Base-by-base conservation (phyloP, 2,797 vertebrate species). In the Sebastes minor region DNA sequence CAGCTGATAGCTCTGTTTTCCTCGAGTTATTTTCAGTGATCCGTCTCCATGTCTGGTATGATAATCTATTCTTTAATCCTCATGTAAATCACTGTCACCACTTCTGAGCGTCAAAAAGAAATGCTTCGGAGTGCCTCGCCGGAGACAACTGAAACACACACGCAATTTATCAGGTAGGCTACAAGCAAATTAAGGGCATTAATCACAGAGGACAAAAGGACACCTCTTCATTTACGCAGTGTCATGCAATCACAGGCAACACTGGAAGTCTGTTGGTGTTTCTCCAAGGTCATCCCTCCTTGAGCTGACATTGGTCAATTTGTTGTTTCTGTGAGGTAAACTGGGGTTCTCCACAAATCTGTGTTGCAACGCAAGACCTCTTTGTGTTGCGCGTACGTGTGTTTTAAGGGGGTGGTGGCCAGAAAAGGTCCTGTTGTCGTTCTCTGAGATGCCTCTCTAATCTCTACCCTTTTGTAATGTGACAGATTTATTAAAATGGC, bases 401-500 rank as follows among this genome's bases (percentile, higher is more conserved):
- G 16, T 69, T 33, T 77, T 33, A 22, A 49, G 8, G 9, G 63
- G 8, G 13, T 22, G 49, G 49, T 25, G n/a, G 62, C 69, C 28
- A n/a, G 49, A 73, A 56, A 59, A 65, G 67, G 69, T 76, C 87
- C 70, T 78, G 74, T 81, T 82, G 78, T 87, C 60, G 27, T 76
- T 80, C 73, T 74, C n/a, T 16, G 55, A 89, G 82, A 82, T 80
- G 89, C 83, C 79, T 82, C 66, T 63, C 71, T 83, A 86, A 91
- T 90, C 87, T 82, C 84, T 62, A 60, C 71, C 80, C 74, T 81
- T 76, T 93, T 80, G 87, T 88, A 82, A 76, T 74, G 80, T 89
- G 92, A 90, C 90, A 92, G 88, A 93, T 94, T 93, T 92, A 94
- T 94, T 90, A 82, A 90, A 91, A 85, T 81, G 83, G 77, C 65